Base-by-base conservation (phyloP, 2,888 invertebrate species). In the Sinodicranocentrus sp. region DNA sequence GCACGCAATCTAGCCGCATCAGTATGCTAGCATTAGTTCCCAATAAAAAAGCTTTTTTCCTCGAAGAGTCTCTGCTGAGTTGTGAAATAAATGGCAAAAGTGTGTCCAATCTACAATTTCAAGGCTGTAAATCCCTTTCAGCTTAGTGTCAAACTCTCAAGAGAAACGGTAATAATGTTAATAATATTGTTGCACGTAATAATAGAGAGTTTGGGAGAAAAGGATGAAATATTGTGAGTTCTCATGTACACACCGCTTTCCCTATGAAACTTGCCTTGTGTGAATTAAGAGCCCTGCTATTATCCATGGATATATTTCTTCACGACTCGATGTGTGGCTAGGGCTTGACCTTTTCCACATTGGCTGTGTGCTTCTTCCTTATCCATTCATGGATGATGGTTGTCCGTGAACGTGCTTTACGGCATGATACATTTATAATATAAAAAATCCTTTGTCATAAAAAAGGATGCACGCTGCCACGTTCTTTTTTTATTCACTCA, bases 11-110 rank as follows among this genome's bases (percentile, higher is more conserved):
- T n/a, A n/a, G 26, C 3, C 25, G 44, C 61, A 73, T 26, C 44
- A 61, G 73, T 48, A 43, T 28, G 21, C 6, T 13, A 57, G 52
- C 65, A 52, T 76, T 63, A n/a, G 65, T 25, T 28, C 65, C 26
- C 15, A 61, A 19, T 33, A 65, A 63, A 75, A 75, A 77, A 39
- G n/a, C 52, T 43, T 59, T 59, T 39, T 39, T 39, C 13, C 21
- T 52, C 48, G 2, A n/a, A 48, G 48, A 48, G 6, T 23, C 52
- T 25, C 54, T 70, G 54, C 26, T 25, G 68, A 77, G 77, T 77
- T 77, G 77, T 77, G 67, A 77, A 77, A 77, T 77, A 77, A 77
- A 77, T 77, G 77, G 77, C 77, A 77, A 77, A 77, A 77, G 77
- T 77, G 68, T 77, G 77, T 77, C 77, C 68, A 77, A 77, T 77